phyloP scores from a whole-genome alignment of 2,113 vertebrate species.

The Psittacula cyanocephala region DNA sequence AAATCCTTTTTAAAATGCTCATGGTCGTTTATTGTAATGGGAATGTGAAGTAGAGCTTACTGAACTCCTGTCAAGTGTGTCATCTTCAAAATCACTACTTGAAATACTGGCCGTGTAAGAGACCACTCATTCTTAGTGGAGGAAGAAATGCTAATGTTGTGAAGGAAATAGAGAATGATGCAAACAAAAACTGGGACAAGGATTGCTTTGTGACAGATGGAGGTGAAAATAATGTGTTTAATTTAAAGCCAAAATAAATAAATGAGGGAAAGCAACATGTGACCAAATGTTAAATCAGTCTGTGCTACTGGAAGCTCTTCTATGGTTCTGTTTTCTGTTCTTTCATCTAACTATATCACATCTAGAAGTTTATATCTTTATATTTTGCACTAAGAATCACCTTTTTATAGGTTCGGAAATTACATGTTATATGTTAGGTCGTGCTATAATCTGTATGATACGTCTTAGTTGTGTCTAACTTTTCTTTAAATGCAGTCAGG shows the following conservation, averaged over 20 bases:
- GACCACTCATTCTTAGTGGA: accelerated
- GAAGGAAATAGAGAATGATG: neutral
- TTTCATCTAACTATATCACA: neutral
- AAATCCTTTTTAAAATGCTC: neutral
- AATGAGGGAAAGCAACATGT: neutral
- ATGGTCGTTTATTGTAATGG: neutral
- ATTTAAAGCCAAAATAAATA: conserved; percentile 1
- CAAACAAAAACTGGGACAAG: neutral
- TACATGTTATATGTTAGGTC: neutral
- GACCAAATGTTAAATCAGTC: neutral
- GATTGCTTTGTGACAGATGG: conserved; percentile 11
- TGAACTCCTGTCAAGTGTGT: neutral
- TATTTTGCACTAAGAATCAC: neutral
- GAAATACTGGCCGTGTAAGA: neutral
- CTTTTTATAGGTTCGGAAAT: neutral
- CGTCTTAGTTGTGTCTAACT: neutral
- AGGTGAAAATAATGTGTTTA: neutral
- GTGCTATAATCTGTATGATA: neutral
- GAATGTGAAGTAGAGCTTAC: neutral
- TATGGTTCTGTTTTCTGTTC: accelerated
- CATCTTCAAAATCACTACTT: neutral
- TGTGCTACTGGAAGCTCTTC: neutral
- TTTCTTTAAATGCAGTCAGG: neutral
- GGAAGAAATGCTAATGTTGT: neutral
- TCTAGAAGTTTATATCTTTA: neutral